These are phyloP conservation scores for Drosophila bocqueti DNA, from an alignment of 1,140 invertebrate species.

Conservation along the genomic window DNA sequence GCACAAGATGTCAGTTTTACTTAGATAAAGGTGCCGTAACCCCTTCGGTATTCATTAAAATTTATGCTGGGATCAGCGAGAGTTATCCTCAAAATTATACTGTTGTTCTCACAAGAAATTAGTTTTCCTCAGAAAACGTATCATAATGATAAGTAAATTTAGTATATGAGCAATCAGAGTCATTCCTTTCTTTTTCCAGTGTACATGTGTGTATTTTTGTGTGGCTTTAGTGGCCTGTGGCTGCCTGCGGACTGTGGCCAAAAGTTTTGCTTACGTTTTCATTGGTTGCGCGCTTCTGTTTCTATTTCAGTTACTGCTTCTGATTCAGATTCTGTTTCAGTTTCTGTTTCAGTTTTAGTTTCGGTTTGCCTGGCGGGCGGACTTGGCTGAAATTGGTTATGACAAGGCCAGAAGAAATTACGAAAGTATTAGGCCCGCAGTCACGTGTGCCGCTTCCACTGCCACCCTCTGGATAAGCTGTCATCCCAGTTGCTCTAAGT, in stretches of 20 bases:
- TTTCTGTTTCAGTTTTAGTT: conserved; percentile 31
- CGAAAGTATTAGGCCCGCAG: conserved; percentile 67
- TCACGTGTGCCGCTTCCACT: conserved; percentile 47
- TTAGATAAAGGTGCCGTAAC: no score
- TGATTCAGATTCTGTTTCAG: conserved; percentile 7
- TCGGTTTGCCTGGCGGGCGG: conserved; percentile 17
- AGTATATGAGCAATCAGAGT: no score
- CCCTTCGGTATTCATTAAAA: no score
- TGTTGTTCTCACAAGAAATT: background rate
- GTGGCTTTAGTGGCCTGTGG: conserved; percentile 13
- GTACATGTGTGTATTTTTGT: conserved; percentile 17
- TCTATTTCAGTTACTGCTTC: conserved; percentile 19
- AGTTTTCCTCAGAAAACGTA: background rate
- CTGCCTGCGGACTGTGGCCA: conserved; percentile 18
- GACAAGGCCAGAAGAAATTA: conserved; percentile 67
- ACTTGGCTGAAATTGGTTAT: conserved; percentile 64
- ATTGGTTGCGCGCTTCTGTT: conserved; percentile 24
- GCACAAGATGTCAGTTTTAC: no score
- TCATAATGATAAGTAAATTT: no score
- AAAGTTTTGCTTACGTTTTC: conserved; percentile 67
- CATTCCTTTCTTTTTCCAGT: background rate
- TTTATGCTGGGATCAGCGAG: background rate
- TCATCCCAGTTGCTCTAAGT: conserved; percentile 25
- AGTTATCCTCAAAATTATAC: background rate
- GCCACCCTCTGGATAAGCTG: conserved; percentile 16